These are phyloP conservation scores for Psophia crepitans DNA, from an alignment of 2,113 vertebrate genomes.

Conservation along the genomic window DNA sequence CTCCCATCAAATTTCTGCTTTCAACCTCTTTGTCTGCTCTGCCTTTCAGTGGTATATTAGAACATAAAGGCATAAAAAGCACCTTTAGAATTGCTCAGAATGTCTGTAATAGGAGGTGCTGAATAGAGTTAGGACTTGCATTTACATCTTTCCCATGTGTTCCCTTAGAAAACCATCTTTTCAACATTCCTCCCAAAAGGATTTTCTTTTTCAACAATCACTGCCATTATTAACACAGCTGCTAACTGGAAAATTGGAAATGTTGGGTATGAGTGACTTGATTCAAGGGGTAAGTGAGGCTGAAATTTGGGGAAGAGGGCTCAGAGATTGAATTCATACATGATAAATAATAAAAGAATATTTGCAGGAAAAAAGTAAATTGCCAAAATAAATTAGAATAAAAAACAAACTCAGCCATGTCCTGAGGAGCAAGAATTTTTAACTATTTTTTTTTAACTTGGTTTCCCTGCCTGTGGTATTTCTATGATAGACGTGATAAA, in stretches of 20 bases:
- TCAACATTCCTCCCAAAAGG: neutral
- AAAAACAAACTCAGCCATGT: neutral
- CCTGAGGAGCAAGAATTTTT: neutral
- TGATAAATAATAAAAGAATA: neutral
- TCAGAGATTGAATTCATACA: neutral
- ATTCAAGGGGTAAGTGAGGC: neutral
- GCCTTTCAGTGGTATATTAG: neutral
- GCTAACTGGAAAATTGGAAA: neutral
- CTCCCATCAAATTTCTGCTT: neutral
- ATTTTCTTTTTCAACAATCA: neutral
- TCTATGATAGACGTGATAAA: neutral
- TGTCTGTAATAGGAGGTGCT: neutral
- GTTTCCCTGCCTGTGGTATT: conserved; percentile 3
- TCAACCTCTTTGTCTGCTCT: neutral
- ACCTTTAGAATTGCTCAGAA: neutral
- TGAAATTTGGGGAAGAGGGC: neutral
- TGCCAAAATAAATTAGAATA: neutral
- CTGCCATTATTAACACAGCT: neutral
- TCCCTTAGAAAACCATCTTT: neutral
- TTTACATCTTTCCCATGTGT: conserved; percentile 1
- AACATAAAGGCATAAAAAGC: neutral
- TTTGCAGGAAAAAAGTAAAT: neutral
- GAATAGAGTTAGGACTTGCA: neutral
- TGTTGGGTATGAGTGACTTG: neutral
- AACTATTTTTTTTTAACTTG: neutral